Conservation (phyloP, 2,888 invertebrate genomes). For the Eledone cirrhosa region DNA sequence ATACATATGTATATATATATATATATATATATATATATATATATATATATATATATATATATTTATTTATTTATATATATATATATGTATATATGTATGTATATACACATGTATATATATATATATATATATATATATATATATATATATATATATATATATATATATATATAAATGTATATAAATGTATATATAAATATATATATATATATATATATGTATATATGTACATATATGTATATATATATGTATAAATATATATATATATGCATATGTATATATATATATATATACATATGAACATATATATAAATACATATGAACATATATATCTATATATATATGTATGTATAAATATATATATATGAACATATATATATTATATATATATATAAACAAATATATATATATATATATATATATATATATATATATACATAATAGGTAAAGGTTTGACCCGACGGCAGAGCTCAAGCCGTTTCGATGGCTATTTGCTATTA, state of each 20-base stretch:
- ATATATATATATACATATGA: conserved; percentile 1
- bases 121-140: not conserved
- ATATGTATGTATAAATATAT: not conserved
- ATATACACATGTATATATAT: not conserved
- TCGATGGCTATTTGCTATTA: too few relatives aligned
- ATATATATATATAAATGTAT: not conserved
- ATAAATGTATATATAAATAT: not conserved
- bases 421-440: too few relatives aligned
- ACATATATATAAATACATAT: not conserved
- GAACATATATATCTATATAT: not conserved
- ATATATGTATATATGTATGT: conserved; percentile 4
- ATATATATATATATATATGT: conserved; percentile 6
- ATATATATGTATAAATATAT: not conserved
- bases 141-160: not conserved
- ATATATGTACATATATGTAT: not conserved
- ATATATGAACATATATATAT: conserved; percentile 1
- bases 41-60: not conserved
- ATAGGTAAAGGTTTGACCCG: too few relatives aligned
- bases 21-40: not conserved
- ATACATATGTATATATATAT: not conserved
- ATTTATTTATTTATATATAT: not conserved
- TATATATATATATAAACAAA: not conserved
- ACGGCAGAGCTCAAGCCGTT: too few relatives aligned
- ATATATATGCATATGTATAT: conserved; percentile 6
- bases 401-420: not conserved